Percentiles rank a stretch among this genome's conserved stretches.
Conservation (phyloP, 2,113 vertebrate genomes). For the Burhinus oedicnemus region DNA sequence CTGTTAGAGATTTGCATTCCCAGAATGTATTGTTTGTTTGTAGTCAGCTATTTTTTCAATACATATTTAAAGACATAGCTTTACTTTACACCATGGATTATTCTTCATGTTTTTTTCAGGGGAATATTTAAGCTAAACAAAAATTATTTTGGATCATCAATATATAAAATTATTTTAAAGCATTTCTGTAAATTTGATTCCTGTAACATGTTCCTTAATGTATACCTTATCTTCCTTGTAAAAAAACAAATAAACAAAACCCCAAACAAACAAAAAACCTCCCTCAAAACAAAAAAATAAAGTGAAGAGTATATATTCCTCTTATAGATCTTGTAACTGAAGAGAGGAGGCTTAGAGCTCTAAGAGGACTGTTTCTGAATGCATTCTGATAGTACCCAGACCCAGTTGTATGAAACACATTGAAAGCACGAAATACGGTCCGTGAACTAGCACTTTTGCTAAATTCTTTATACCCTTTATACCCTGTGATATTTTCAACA, state of each 20-base stretch:
- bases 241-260: not conserved
- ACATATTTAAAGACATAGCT: not conserved
- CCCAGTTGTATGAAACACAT: not conserved
- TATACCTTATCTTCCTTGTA: not conserved
- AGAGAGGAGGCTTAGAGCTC: not conserved
- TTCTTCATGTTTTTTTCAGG: not conserved
- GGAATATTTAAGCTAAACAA: not conserved
- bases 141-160: not conserved
- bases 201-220: not conserved
- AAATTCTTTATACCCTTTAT: not conserved
- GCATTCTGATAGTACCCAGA: too few species aligned
- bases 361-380: not conserved
- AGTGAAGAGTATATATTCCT: not conserved
- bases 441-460: not conserved
- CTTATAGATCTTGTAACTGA: not conserved
- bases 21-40: not conserved
- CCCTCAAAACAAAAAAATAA: not conserved
- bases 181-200: not conserved
- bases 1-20: not conserved
- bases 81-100: not conserved
- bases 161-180: not conserved
- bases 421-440: not conserved
- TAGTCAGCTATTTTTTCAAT: not conserved
- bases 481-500: not conserved
- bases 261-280: not conserved